Base-by-base conservation (phyloP, 2,888 invertebrate species). In the Ametastegia equiseti region DNA sequence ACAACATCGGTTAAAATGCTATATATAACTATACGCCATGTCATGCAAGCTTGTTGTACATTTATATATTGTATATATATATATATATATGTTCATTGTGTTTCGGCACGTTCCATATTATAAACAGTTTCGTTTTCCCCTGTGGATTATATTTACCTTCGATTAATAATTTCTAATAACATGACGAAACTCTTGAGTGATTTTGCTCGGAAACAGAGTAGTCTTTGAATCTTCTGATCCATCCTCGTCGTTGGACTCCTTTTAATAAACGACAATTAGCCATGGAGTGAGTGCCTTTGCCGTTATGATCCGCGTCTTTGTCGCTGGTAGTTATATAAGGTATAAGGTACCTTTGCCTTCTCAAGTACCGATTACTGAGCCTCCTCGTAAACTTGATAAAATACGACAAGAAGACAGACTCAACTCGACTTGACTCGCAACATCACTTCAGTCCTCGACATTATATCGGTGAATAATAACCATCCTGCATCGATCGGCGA, bases 221-320 rank as follows among this genome's bases (percentile, higher is more conserved):
- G 85, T 86, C 83, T 86, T 83, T 83, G 84, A 84, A 83, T 85
- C 84, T 84, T 85, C 82, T 83, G 85, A 75, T 86, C n/a, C 84
- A 80, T 83, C 78, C 81, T 65, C 79, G 77, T 82, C 82, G 19
- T 54, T n/a, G n/a, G n/a, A n/a, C 83, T 82, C 83, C 88, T 90
- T 90, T 90, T 91, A 91, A 91, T 91, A 91, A 91, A 89, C 87
- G 86, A 87, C 89, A 90, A 91, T 91, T 90, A 90, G 87, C 4
- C 82, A n/a, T n/a, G n/a, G n/a, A 81, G 63, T 42, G 83, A 78
- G 77, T 80, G 50, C 77, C 80, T 27, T 63, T 57, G 50, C 57
- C 27, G 27, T 57, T 57, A 27, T 57, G 57, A 65, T 81, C 81
- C 81, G 69, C 27, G n/a, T 60, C 42, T 33, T 63, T 60, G 60